phyloP scores from a whole-genome alignment of 1,140 invertebrate genomes.

The Zaprionus vittiger region DNA sequence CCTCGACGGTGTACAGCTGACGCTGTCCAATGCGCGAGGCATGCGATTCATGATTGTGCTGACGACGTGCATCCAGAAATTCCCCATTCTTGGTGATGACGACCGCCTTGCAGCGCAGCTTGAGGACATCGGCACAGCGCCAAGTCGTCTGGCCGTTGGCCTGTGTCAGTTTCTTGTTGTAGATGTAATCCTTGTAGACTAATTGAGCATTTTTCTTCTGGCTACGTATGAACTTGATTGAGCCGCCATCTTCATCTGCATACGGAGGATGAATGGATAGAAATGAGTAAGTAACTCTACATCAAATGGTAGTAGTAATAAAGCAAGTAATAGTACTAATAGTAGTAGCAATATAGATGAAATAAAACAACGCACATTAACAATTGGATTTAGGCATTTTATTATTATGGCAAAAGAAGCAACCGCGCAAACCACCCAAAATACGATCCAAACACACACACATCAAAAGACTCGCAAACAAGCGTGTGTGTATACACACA shows the following conservation, averaged over 20 bases:
- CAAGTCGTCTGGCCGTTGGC: conserved; percentile 80
- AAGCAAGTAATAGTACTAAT: conserved; percentile 29
- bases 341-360: conserved; percentile 25
- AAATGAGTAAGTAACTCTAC: conserved; percentile 25
- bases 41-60: conserved; percentile 72
- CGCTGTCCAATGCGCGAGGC: conserved; percentile 58
- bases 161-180: conserved; percentile 80
- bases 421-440: conserved; percentile 26
- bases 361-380: conserved; percentile 70
- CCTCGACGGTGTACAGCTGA: conserved; percentile 67
- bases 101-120: conserved; percentile 75
- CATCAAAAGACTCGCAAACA: not conserved
- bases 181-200: conserved; percentile 72
- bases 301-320: conserved; percentile 1
- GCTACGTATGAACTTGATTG: conserved; percentile 73
- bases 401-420: conserved; percentile 57
- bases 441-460: not conserved
- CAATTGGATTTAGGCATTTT: conserved; percentile 56
- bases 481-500: not conserved
- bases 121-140: conserved; percentile 73
- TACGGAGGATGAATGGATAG: conserved; percentile 21
- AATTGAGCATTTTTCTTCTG: conserved; percentile 81
- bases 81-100: conserved; percentile 69
- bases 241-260: conserved; percentile 40
- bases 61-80: conserved; percentile 60